Conservation (phyloP, 2,113 vertebrate genomes). For the Thamnaconus septentrionalis region DNA sequence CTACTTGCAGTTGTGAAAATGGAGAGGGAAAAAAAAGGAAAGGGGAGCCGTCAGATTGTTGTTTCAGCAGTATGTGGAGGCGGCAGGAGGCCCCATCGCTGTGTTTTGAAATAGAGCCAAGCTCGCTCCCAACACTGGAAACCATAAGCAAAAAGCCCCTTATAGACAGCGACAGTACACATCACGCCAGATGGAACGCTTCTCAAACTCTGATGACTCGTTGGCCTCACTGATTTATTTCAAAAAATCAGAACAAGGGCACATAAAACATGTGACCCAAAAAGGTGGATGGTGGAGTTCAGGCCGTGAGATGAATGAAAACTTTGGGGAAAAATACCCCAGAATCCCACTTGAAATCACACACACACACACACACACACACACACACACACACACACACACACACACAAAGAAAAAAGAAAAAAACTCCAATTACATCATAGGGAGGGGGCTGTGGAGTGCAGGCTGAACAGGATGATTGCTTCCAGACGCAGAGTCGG, state of each 20-base stretch:
- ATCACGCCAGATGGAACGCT: not conserved
- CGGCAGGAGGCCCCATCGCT: slow-evolving; percentile 47
- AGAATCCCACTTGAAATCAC: slow-evolving; percentile 34
- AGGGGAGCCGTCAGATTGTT: slow-evolving; percentile 42
- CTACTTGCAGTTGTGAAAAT: too few relatives aligned
- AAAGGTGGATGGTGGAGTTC: not conserved
- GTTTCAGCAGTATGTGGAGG: slow-evolving; percentile 59
- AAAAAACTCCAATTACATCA: slow-evolving; percentile 73
- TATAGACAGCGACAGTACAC: slow-evolving; percentile 1
- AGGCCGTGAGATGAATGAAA: slow-evolving; percentile 41
- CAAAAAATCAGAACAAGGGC: not conserved
- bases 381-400: too few relatives aligned
- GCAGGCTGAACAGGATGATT: slow-evolving; percentile 69
- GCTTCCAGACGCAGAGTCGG: slow-evolving; percentile 73
- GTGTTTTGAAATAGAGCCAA: slow-evolving; percentile 48
- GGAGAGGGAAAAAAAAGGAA: slow-evolving; percentile 15
- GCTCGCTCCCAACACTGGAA: slow-evolving; percentile 33
- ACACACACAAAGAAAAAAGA: slow-evolving; percentile 12
- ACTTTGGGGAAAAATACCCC: slow-evolving; percentile 41
- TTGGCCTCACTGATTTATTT: not conserved
- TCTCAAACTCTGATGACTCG: not conserved
- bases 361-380: slow-evolving; percentile 21
- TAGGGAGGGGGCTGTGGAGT: slow-evolving; percentile 67
- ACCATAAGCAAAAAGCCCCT: slow-evolving; percentile 16
- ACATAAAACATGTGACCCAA: not conserved